These are phyloP conservation scores for Apis dorsata DNA, from an alignment of 1,140 invertebrate species.

Conservation along the genomic window DNA sequence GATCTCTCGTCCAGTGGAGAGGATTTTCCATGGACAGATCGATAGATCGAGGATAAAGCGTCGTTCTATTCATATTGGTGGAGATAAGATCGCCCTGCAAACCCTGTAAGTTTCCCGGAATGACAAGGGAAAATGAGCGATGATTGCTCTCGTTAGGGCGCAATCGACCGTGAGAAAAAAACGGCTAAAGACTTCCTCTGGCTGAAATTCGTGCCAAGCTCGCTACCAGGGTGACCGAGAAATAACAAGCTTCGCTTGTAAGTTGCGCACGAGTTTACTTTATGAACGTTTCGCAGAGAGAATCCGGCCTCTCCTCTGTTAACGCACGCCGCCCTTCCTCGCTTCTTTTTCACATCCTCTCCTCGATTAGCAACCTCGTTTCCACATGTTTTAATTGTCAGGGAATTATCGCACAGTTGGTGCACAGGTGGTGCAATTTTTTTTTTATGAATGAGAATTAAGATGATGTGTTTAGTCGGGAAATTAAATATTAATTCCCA, in stretches of 20 bases:
- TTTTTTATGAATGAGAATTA: no score
- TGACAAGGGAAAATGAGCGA: slow-evolving; percentile 27
- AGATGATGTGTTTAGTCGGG: no score
- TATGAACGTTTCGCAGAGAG: neutral
- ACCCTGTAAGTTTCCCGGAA: slow-evolving; percentile 31
- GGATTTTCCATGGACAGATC: neutral
- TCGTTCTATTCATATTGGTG: slow-evolving; percentile 19
- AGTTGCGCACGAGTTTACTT: slow-evolving; percentile 13
- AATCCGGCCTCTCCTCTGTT: neutral
- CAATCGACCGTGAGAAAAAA: slow-evolving; percentile 25
- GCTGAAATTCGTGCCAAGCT: slow-evolving; percentile 1
- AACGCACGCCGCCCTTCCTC: no score
- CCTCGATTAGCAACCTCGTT: neutral
- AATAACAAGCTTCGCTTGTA: slow-evolving; percentile 21
- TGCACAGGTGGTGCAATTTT: no score
- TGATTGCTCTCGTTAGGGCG: slow-evolving; percentile 40
- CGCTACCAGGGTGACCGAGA: neutral
- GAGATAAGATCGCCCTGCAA: slow-evolving; percentile 21
- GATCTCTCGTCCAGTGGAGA: no score
- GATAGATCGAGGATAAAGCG: slow-evolving; percentile 28
- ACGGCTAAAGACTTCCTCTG: slow-evolving; percentile 21
- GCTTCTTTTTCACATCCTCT: neutral
- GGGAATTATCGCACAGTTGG: no score
- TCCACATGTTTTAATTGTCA: no score
- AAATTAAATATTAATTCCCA: no score